phyloP scores from a whole-genome alignment of 1,140 invertebrate species.

The Oncopeltus fasciatus region DNA sequence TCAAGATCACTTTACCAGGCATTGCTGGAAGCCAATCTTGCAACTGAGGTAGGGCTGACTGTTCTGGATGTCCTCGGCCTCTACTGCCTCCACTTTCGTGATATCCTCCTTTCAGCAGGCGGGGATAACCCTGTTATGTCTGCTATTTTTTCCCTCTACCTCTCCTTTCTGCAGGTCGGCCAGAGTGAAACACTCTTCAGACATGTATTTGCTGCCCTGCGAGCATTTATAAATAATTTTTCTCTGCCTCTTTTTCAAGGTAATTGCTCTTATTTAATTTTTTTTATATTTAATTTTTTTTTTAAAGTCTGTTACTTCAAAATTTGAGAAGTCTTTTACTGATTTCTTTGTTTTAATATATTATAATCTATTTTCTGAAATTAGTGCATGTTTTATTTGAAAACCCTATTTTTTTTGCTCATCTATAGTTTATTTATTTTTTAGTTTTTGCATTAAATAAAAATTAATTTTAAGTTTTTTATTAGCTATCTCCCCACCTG shows the following conservation, averaged over 20 bases:
- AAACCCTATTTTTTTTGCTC: too few relatives aligned
- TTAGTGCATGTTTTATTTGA: background rate
- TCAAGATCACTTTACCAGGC: constrained; percentile 44
- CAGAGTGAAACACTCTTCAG: constrained; percentile 80
- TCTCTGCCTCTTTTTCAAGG: constrained; percentile 67
- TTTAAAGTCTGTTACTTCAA: background rate
- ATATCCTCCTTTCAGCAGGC: constrained; percentile 44
- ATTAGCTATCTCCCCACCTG: too few relatives aligned
- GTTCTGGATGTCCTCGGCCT: constrained; percentile 72
- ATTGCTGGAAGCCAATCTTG: constrained; percentile 70
- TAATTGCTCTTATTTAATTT: constrained; percentile 27
- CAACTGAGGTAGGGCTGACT: constrained; percentile 77
- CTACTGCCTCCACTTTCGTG: constrained; percentile 67
- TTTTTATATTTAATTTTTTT: background rate
- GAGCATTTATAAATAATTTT: constrained; percentile 84
- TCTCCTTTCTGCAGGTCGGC: constrained; percentile 72
- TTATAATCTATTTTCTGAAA: background rate
- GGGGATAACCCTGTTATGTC: constrained; percentile 62
- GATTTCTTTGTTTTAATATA: background rate
- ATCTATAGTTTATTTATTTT: too few relatives aligned
- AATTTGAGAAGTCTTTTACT: background rate
- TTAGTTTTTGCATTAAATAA: too few relatives aligned
- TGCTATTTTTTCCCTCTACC: constrained; percentile 65
- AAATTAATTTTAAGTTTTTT: too few relatives aligned
- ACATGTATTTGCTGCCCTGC: constrained; percentile 77